These are phyloP conservation scores for Aphelenchoides avenae DNA, from an alignment of 1,140 invertebrate species.

Conservation along the genomic window DNA sequence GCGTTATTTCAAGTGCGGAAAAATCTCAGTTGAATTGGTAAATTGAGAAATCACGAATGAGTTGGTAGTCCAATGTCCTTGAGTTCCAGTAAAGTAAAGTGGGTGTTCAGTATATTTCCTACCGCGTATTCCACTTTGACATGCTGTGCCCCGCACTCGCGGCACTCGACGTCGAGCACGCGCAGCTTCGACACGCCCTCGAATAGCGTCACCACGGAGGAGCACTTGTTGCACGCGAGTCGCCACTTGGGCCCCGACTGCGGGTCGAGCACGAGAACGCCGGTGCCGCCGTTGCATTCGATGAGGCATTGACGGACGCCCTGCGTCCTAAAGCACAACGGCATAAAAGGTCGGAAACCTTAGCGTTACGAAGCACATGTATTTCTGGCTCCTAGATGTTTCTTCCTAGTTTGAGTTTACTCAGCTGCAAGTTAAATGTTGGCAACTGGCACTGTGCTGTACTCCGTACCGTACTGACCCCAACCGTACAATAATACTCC, in stretches of 20 bases:
- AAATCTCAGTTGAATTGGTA: conserved; percentile 1
- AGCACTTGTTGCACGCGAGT: conserved; percentile 89
- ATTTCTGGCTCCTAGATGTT: too few species aligned
- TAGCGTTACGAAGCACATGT: too few species aligned
- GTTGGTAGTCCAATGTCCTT: too few species aligned
- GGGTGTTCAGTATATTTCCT: too few species aligned
- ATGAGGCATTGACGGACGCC: conserved; percentile 48
- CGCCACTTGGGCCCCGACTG: conserved; percentile 93
- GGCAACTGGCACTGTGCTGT: too few species aligned
- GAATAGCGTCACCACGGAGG: conserved; percentile 78
- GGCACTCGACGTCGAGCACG: conserved; percentile 71
- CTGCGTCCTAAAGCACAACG: conserved; percentile 50
- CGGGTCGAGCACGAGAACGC: conserved; percentile 85
- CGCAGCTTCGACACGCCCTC: conserved; percentile 83
- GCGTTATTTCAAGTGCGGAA: too few species aligned
- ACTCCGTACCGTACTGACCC: too few species aligned
- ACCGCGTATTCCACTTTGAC: conserved; percentile 78
- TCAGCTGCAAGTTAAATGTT: too few species aligned
- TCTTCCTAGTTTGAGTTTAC: too few species aligned
- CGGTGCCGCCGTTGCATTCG: conserved; percentile 70
- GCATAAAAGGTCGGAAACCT: too few species aligned
- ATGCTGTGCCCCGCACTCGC: conserved; percentile 79
- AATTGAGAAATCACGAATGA: conserved; percentile 4
- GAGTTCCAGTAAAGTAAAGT: conserved; percentile 4
- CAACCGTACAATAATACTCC: too few species aligned